phyloP scores from a whole-genome alignment of 2,797 vertebrate genomes.

The Etheostoma nigrum region DNA sequence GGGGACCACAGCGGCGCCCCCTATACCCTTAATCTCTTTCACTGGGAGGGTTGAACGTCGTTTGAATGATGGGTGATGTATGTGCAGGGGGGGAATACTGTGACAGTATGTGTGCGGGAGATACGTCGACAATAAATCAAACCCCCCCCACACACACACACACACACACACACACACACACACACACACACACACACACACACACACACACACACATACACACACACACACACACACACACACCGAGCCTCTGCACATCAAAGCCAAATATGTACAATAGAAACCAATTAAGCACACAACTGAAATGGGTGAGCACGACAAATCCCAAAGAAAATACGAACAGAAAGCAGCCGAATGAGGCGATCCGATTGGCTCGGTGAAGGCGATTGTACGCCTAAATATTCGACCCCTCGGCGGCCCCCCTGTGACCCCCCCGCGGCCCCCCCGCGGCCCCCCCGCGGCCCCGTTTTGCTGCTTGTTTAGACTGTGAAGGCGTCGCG shows the following conservation, averaged over 20 bases:
- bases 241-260: not conserved
- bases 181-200: too few species aligned
- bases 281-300: conserved; percentile 7
- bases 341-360: not conserved
- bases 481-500: conserved; percentile 1
- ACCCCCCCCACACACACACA: too few species aligned
- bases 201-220: too few species aligned
- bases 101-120: conserved; percentile 2
- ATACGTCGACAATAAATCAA: conserved; percentile 48
- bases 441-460: conserved; percentile 1
- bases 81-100: conserved; percentile 33
- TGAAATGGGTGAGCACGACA: not conserved
- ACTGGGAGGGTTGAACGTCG: conserved; percentile 23
- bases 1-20: conserved; percentile 4
- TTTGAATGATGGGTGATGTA: conserved; percentile 56
- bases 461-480: conserved; percentile 30
- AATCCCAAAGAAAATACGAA: too few species aligned
- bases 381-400: conserved; percentile 18
- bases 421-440: not conserved
- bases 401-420: conserved; percentile 13
- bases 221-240: too few species aligned
- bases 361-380: not conserved
- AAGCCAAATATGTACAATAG: conserved; percentile 30
- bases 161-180: too few species aligned
- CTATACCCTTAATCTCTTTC: conserved; percentile 62